Evolutionary conservation across 2,797 vertebrate genomes (phyloP).

Genomic region (Sebastes kiyomatsui): DNA sequence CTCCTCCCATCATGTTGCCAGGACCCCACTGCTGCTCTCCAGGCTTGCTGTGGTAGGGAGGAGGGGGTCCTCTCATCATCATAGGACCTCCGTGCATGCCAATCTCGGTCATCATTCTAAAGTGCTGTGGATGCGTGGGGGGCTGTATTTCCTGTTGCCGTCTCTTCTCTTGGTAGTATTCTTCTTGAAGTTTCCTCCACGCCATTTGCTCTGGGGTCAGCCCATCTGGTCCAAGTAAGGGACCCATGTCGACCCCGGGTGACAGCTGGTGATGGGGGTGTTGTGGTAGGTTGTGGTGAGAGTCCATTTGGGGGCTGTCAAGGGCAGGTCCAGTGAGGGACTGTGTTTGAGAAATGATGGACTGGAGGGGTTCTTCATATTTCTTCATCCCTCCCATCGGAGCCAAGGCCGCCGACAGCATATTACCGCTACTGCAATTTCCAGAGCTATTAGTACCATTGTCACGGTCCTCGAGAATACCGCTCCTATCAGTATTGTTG

Average conservation of each 20-base stretch:
- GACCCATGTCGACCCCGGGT: constrained; percentile 88
- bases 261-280: constrained; percentile 82
- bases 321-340: constrained; percentile 86
- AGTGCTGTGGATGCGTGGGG: constrained; percentile 79
- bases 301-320: constrained; percentile 83
- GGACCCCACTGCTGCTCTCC: constrained; percentile 89
- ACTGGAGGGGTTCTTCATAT: constrained; percentile 95
- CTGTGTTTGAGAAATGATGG: constrained; percentile 96
- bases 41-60: constrained; percentile 96
- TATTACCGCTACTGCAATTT: constrained; percentile 65
- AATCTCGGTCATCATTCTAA: constrained; percentile 83
- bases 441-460: constrained; percentile 68
- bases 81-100: constrained; percentile 81
- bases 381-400: constrained; percentile 86
- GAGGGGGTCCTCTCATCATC: constrained; percentile 93
- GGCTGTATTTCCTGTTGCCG: constrained; percentile 91
- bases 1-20: constrained; percentile 88
- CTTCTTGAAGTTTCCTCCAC: constrained; percentile 97
- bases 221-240: constrained; percentile 91
- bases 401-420: constrained; percentile 66
- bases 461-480: constrained; percentile 67
- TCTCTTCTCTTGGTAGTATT: constrained; percentile 96
- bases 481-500: constrained; percentile 67
- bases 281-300: constrained; percentile 70
- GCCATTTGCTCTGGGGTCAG: constrained; percentile 94